Conservation (phyloP, 37 sponge, comb jelly and placozoan genomes). For the Theonella swinhoei region DNA sequence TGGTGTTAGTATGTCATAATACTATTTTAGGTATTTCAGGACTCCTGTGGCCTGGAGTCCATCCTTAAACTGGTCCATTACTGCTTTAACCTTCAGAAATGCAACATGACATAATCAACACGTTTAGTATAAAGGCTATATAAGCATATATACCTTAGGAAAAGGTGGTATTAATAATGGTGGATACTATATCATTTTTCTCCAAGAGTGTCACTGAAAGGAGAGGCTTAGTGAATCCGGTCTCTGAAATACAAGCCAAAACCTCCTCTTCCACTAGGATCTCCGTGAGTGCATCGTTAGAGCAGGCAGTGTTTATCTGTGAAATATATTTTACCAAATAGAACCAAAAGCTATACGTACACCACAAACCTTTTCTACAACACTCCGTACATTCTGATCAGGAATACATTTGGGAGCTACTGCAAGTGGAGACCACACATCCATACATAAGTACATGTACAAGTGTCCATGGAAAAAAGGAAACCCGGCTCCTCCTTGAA, state of each 20-base stretch:
- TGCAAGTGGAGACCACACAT: not conserved
- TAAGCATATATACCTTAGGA: too few relatives aligned
- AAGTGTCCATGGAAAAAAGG: slow-evolving; percentile 1
- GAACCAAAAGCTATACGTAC: too few relatives aligned
- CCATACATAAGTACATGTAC: not conserved
- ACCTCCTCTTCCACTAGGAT: not conserved
- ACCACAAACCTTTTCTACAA: too few relatives aligned
- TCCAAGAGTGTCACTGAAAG: not conserved
- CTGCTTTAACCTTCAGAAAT: not conserved
- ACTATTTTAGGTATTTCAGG: not conserved
- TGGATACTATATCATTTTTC: not conserved
- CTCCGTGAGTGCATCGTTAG: not conserved
- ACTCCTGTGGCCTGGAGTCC: not conserved
- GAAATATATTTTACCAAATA: too few relatives aligned
- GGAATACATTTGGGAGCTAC: not conserved
- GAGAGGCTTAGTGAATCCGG: not conserved
- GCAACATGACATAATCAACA: too few relatives aligned
- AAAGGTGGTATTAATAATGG: not conserved
- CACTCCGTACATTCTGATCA: not conserved
- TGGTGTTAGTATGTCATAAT: too few relatives aligned
- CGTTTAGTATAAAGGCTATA: too few relatives aligned
- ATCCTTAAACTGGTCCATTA: not conserved
- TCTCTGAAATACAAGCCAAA: not conserved
- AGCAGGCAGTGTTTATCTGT: not conserved
- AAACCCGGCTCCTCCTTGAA: slow-evolving; percentile 12